Percentiles rank a stretch among this genome's conserved stretches.
Evolutionary conservation across 2,113 vertebrate species (phyloP).

Genomic region (Catharus fuscescens): DNA sequence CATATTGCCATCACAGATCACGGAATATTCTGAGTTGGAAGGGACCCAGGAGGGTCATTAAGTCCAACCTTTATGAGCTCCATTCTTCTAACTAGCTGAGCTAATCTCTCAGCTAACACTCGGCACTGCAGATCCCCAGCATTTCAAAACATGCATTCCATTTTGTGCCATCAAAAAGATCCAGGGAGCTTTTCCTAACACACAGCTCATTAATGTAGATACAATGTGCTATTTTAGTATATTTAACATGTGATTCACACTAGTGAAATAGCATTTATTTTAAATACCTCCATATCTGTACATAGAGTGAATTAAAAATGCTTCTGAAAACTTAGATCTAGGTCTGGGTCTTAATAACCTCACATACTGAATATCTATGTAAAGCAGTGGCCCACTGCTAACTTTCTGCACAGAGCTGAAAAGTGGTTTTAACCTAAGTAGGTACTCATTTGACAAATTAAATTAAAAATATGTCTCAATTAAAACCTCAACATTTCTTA

Average conservation of each 20-base stretch:
- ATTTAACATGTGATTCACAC: background rate
- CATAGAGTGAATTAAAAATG: background rate
- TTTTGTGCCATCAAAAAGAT: background rate
- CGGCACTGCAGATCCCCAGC: background rate
- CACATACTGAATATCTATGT: background rate
- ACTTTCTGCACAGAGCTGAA: background rate
- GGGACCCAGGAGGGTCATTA: background rate
- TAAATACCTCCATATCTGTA: background rate
- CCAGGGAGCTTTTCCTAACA: background rate
- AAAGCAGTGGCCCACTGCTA: background rate
- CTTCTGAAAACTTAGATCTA: background rate
- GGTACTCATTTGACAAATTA: background rate
- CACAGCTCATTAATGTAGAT: background rate
- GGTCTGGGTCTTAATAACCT: background rate
- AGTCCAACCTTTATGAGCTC: background rate
- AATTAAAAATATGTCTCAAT: background rate
- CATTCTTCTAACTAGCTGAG: background rate
- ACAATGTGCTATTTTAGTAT: background rate
- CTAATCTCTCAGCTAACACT: background rate
- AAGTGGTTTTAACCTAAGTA: background rate
- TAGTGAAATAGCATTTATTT: background rate
- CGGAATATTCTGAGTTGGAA: background rate
- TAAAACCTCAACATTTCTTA: background rate
- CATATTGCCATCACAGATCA: background rate
- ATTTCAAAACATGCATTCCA: background rate